Conservation (phyloP, 2,888 invertebrate genomes). For the Cosmia trapezina region DNA sequence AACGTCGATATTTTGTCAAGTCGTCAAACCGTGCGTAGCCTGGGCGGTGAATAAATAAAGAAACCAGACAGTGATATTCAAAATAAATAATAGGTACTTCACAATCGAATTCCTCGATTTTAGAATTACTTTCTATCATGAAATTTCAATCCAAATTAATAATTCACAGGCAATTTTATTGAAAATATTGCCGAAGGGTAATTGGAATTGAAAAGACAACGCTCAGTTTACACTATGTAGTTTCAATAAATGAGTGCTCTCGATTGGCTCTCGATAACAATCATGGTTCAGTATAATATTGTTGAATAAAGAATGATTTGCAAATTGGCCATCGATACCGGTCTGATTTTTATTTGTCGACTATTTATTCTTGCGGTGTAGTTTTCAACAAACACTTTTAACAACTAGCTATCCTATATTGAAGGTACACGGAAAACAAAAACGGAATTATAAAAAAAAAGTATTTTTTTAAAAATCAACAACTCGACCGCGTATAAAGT, state of each 20-base stretch:
- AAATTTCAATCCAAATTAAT: slow-evolving; percentile 46
- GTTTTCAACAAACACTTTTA: background rate
- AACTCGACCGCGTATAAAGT: no score
- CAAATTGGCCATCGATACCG: background rate
- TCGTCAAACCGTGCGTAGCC: no score
- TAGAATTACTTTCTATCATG: background rate
- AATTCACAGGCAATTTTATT: slow-evolving; percentile 31
- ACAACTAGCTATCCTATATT: background rate
- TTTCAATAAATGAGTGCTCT: slow-evolving; percentile 22
- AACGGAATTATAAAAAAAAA: no score
- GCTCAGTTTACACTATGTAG: slow-evolving; percentile 32
- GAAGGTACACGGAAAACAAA: background rate
- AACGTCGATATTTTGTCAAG: no score
- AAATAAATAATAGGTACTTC: background rate
- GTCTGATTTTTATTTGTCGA: slow-evolving; percentile 4
- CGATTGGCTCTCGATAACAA: slow-evolving; percentile 6
- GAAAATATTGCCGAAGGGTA: slow-evolving; percentile 40
- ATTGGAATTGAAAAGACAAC: slow-evolving; percentile 41
- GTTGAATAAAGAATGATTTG: slow-evolving; percentile 23
- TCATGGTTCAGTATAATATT: slow-evolving; percentile 15
- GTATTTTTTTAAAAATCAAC: no score
- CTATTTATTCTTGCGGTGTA: background rate
- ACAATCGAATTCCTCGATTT: background rate
- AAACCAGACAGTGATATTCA: background rate
- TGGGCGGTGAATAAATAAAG: background rate